phyloP scores from a whole-genome alignment of 2,113 vertebrate genomes.

The Rafetus swinhoei region DNA sequence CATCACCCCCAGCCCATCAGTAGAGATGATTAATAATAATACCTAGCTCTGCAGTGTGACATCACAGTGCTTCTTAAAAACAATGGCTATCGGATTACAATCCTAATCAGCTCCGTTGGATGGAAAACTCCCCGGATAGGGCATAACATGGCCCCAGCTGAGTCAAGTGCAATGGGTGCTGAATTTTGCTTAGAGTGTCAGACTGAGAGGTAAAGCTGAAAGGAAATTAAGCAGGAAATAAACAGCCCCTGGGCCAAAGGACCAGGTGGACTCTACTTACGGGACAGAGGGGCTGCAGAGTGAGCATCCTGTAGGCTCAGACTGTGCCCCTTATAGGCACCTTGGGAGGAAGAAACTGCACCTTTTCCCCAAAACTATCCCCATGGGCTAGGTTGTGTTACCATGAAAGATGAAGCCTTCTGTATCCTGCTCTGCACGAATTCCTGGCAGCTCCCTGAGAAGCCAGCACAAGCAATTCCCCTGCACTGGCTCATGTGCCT shows the following conservation, averaged over 20 bases:
- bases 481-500: accelerated
- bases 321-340: neutral
- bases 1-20: conserved; percentile 32
- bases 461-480: neutral
- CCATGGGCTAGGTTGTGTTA: neutral
- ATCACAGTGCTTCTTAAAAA: conserved; percentile 65
- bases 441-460: neutral
- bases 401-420: neutral
- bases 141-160: neutral
- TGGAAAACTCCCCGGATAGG: neutral
- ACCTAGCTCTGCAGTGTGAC: conserved; percentile 29
- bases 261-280: neutral
- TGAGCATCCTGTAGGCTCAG: neutral
- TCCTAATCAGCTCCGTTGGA: conserved; percentile 56
- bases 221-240: neutral
- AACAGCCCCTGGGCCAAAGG: neutral
- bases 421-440: neutral
- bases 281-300: neutral
- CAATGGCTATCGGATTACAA: conserved; percentile 16
- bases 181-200: neutral
- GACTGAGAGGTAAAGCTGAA: neutral
- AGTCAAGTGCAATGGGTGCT: neutral
- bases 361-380: neutral
- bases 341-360: neutral
- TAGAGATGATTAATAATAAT: conserved; percentile 46